Conservation (phyloP, 2,888 invertebrate genomes). For the Xiphydria camelus region DNA sequence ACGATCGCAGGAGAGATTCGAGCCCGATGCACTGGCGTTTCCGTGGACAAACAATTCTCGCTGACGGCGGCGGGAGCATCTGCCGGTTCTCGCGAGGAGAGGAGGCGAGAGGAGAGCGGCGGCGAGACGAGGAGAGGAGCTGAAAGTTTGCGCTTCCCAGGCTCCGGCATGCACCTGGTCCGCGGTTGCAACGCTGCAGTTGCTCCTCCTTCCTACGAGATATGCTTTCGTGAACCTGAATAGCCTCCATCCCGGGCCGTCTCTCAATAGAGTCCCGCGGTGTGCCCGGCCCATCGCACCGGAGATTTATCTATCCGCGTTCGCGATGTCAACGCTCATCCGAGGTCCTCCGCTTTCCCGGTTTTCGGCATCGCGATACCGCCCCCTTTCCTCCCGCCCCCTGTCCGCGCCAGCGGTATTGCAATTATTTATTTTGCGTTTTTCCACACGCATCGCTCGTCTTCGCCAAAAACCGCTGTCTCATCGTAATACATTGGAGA, state of each 20-base stretch:
- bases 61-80: not conserved
- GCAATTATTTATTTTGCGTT: too few relatives aligned
- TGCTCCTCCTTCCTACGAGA: constrained; percentile 30
- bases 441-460: too few relatives aligned
- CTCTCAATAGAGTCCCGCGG: constrained; percentile 36
- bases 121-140: constrained; percentile 17
- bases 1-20: too few relatives aligned
- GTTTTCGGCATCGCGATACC: too few relatives aligned
- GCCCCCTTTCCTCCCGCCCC: too few relatives aligned
- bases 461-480: too few relatives aligned
- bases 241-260: not conserved
- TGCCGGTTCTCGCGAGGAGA: constrained; percentile 11
- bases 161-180: constrained; percentile 56
- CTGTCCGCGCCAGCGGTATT: too few relatives aligned
- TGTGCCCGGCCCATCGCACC: constrained; percentile 36
- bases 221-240: constrained; percentile 8
- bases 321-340: constrained; percentile 10
- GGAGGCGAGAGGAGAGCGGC: constrained; percentile 18
- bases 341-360: too few relatives aligned
- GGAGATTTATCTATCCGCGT: constrained; percentile 43
- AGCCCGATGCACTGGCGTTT: too few relatives aligned
- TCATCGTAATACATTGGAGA: too few relatives aligned
- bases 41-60: constrained; percentile 14
- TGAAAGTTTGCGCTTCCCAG: constrained; percentile 45
- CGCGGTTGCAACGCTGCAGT: constrained; percentile 21